Percentiles rank a stretch among this genome's conserved stretches.
These are phyloP conservation scores for Sardina pilchardus DNA, from an alignment of 2,113 vertebrate genomes.

Conservation along the genomic window DNA sequence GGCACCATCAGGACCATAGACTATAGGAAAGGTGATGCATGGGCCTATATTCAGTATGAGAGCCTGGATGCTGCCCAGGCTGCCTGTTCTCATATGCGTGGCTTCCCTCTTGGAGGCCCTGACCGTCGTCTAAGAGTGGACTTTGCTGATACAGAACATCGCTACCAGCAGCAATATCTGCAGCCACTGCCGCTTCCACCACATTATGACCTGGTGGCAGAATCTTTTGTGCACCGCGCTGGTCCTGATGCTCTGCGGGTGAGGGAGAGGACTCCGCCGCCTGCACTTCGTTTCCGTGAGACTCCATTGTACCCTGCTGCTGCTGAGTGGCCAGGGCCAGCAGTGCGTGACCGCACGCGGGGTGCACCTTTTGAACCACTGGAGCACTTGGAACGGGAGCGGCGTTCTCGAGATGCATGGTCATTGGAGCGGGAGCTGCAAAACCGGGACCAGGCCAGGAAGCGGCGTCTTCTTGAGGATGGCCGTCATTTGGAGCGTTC, in stretches of 20 bases:
- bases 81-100: conserved; percentile 94
- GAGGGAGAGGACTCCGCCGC: conserved; percentile 90
- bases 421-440: conserved; percentile 88
- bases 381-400: conserved; percentile 87
- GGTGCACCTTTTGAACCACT: conserved; percentile 86
- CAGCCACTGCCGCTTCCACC: conserved; percentile 86
- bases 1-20: conserved; percentile 97
- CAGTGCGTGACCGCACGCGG: conserved; percentile 84
- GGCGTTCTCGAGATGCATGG: conserved; percentile 87
- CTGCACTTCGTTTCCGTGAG: conserved; percentile 89
- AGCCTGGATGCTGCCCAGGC: conserved; percentile 96
- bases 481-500: conserved; percentile 88
- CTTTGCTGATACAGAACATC: conserved; percentile 93
- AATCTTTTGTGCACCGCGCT: conserved; percentile 90
- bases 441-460: conserved; percentile 84
- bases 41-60: conserved; percentile 98
- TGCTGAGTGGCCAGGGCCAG: conserved; percentile 87
- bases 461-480: conserved; percentile 84
- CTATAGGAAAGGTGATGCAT: conserved; percentile 95
- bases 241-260: conserved; percentile 86
- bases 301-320: conserved; percentile 87
- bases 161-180: conserved; percentile 93
- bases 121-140: conserved; percentile 91
- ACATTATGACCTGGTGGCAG: conserved; percentile 91
- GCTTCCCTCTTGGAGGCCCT: conserved; percentile 90